Percentiles rank a stretch among this genome's conserved stretches.
Evolutionary conservation across 2,113 vertebrate species (phyloP).

Genomic region (Taurulus bubalis): DNA sequence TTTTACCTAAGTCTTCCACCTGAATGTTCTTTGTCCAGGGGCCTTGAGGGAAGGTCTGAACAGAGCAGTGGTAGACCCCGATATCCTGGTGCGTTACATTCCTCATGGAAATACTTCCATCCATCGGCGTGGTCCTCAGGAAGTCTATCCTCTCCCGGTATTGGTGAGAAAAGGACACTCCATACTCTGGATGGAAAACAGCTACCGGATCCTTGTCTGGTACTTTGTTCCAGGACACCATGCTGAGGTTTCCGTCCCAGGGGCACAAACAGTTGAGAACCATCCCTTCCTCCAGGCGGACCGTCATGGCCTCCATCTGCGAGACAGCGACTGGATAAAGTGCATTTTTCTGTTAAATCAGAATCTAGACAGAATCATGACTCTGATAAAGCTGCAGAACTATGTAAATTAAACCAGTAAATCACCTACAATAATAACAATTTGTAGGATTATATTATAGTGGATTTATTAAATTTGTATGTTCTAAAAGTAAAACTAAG

Average conservation of each 20-base stretch:
- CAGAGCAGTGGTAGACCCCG: conserved; percentile 83
- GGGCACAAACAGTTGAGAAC: conserved; percentile 85
- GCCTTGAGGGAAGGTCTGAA: conserved; percentile 83
- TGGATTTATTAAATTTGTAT: background rate
- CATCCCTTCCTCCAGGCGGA: conserved; percentile 84
- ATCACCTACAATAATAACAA: background rate
- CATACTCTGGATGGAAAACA: conserved; percentile 77
- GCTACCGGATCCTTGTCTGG: conserved; percentile 70
- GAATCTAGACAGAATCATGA: background rate
- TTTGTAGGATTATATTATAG: background rate
- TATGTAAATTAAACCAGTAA: background rate
- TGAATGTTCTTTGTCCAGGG: conserved; percentile 80
- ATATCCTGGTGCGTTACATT: conserved; percentile 82
- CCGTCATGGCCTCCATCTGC: conserved; percentile 67
- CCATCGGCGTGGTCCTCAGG: conserved; percentile 65
- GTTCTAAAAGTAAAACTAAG: background rate
- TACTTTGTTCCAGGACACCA: conserved; percentile 86
- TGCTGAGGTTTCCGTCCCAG: conserved; percentile 73
- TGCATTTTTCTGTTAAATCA: background rate
- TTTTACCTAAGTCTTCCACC: conserved; percentile 83
- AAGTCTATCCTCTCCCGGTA: conserved; percentile 83
- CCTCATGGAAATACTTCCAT: conserved; percentile 82
- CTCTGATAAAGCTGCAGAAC: background rate
- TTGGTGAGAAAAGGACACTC: conserved; percentile 39
- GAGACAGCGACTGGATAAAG: conserved; percentile 71